These are phyloP conservation scores for Scatophagus argus DNA, from an alignment of 2,113 vertebrate species.

Conservation along the genomic window DNA sequence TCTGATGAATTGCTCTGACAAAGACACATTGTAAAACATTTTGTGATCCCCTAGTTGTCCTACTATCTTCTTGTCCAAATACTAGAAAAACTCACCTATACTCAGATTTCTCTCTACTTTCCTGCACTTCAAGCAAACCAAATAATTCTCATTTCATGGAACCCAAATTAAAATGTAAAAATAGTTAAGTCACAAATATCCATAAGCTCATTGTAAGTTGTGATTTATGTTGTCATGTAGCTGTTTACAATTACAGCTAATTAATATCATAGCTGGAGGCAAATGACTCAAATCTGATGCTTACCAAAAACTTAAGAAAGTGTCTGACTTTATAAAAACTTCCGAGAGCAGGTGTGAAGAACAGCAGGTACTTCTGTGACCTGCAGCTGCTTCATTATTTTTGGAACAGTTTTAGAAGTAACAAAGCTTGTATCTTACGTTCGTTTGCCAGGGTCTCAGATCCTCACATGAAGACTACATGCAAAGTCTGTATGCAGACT, in stretches of 20 bases:
- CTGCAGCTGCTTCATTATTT: constrained; percentile 66
- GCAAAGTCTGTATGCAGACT: constrained; percentile 4
- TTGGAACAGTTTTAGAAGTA: constrained; percentile 61
- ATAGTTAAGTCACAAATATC: too few relatives aligned
- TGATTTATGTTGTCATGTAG: constrained; percentile 7
- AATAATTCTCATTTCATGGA: too few relatives aligned
- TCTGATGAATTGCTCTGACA: too few relatives aligned
- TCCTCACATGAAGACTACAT: constrained; percentile 41
- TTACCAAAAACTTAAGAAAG: constrained; percentile 44
- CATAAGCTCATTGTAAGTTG: neutral
- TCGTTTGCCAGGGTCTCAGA: constrained; percentile 24
- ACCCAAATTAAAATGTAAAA: too few relatives aligned
- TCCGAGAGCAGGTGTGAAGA: constrained; percentile 33
- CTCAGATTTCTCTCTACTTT: too few relatives aligned
- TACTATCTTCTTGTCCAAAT: too few relatives aligned
- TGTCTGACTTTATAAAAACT: constrained; percentile 32
- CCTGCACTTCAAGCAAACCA: too few relatives aligned
- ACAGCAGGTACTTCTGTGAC: constrained; percentile 22
- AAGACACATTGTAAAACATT: too few relatives aligned
- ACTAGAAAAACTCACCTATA: too few relatives aligned
- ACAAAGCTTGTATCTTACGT: constrained; percentile 38
- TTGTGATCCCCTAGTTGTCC: too few relatives aligned
- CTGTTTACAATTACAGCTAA: constrained; percentile 17
- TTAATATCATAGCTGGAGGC: constrained; percentile 20
- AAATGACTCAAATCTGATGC: constrained; percentile 22